These are phyloP conservation scores for Setophaga coronata DNA, from an alignment of 2,113 vertebrate species.

Conservation along the genomic window DNA sequence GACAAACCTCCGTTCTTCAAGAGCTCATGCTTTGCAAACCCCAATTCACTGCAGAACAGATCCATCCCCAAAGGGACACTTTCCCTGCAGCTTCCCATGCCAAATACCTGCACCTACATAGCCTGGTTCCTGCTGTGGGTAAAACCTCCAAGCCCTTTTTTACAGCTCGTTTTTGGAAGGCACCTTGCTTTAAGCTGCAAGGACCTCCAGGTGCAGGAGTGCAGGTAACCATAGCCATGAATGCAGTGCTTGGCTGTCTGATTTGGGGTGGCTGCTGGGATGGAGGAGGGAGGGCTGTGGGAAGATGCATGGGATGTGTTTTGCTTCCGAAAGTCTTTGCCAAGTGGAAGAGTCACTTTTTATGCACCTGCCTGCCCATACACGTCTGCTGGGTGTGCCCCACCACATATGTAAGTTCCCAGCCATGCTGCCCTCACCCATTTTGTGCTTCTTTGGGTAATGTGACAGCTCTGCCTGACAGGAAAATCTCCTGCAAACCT, in stretches of 20 bases:
- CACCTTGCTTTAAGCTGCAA: background rate
- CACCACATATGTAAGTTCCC: background rate
- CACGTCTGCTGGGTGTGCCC: background rate
- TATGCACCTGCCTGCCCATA: background rate
- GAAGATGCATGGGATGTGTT: background rate
- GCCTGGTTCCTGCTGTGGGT: background rate
- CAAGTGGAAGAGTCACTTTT: background rate
- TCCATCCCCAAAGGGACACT: background rate
- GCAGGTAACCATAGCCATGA: no score
- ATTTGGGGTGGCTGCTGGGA: background rate
- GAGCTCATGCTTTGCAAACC: background rate
- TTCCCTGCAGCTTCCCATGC: background rate
- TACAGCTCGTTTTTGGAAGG: background rate
- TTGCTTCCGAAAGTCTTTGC: background rate
- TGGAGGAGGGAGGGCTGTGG: background rate
- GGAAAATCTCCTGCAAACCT: background rate
- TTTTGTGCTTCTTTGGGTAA: rapidly evolving
- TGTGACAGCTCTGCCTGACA: background rate
- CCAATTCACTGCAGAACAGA: background rate
- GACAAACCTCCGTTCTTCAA: background rate
- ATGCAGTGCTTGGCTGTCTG: rapidly evolving
- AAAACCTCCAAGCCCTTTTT: background rate
- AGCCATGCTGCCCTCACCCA: background rate
- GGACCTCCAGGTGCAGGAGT: background rate
- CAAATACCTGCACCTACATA: background rate